Percentiles rank a stretch among this genome's conserved stretches.
These are phyloP conservation scores for Heterohyrax brucei DNA, from an alignment of 2,797 vertebrate genomes.

Conservation along the genomic window DNA sequence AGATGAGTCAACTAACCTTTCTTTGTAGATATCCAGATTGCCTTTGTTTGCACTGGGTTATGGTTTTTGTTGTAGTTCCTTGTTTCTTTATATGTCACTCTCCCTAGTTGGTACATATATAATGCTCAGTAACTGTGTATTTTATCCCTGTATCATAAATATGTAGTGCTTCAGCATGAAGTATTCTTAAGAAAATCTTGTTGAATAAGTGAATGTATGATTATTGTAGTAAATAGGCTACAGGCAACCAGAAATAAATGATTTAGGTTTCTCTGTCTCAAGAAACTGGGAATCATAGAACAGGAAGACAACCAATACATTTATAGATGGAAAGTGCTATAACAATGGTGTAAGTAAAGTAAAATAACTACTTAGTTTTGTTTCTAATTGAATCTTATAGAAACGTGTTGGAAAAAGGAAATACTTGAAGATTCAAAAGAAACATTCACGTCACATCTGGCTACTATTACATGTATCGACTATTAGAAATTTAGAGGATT, in stretches of 20 bases:
- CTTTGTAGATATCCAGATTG: neutral
- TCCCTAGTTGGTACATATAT: neutral
- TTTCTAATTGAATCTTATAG: neutral
- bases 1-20: neutral
- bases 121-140: neutral
- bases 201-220: neutral
- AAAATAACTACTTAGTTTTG: neutral
- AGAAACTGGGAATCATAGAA: neutral
- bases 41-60: neutral
- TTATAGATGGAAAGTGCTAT: neutral
- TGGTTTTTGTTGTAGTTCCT: neutral
- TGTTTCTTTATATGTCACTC: neutral
- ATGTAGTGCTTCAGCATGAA: neutral
- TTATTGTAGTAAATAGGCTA: neutral
- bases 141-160: neutral
- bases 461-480: neutral
- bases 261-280: neutral
- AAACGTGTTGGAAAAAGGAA: neutral
- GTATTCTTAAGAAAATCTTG: neutral
- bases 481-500: neutral
- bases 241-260: neutral
- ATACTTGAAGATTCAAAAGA: neutral
- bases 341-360: neutral
- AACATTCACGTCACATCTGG: neutral
- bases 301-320: neutral